Percentiles rank a stretch among this genome's conserved stretches.
These are phyloP conservation scores for Dasysyrphus tricinctus DNA, from an alignment of 2,888 invertebrate genomes.

Conservation along the genomic window DNA sequence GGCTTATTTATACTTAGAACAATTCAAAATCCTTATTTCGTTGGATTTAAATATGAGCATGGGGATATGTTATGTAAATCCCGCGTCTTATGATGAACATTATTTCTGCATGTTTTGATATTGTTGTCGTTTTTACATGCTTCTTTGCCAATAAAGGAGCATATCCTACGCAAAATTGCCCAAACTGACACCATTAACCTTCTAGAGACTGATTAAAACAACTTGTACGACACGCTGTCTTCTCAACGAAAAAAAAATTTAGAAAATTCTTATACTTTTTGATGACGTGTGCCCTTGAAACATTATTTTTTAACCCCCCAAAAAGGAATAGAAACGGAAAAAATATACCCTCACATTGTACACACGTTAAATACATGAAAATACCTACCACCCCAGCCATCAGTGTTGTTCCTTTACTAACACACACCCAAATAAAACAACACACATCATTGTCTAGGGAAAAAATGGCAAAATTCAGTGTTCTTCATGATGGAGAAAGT, in stretches of 20 bases:
- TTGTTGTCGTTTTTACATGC: neutral
- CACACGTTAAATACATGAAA: slow-evolving; percentile 31
- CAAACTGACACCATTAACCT: slow-evolving; percentile 54
- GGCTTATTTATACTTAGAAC: neutral
- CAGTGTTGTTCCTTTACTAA: neutral
- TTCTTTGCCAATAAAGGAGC: slow-evolving; percentile 7
- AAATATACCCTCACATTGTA: neutral
- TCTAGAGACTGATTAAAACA: slow-evolving; percentile 36
- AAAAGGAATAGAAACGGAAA: neutral
- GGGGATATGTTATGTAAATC: neutral
- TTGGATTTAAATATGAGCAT: neutral
- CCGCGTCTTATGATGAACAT: slow-evolving; percentile 3
- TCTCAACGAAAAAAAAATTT: neutral
- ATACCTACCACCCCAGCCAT: neutral
- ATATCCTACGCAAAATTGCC: slow-evolving; percentile 26
- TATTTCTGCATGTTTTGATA: neutral
- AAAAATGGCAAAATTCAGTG: slow-evolving; percentile 6
- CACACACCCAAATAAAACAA: neutral
- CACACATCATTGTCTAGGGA: slow-evolving; percentile 36
- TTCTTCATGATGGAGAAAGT: slow-evolving; percentile 22
- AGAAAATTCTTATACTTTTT: slow-evolving; percentile 12
- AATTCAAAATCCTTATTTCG: slow-evolving; percentile 4
- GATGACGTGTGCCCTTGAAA: slow-evolving; percentile 30
- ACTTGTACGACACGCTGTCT: slow-evolving; percentile 53
- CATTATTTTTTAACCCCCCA: slow-evolving; percentile 6